A percentile compares a stretch with the other conserved stretches of the same genome.
Evolutionary conservation across 2,888 invertebrate genomes (phyloP).

Genomic region (Lutraria lutraria): DNA sequence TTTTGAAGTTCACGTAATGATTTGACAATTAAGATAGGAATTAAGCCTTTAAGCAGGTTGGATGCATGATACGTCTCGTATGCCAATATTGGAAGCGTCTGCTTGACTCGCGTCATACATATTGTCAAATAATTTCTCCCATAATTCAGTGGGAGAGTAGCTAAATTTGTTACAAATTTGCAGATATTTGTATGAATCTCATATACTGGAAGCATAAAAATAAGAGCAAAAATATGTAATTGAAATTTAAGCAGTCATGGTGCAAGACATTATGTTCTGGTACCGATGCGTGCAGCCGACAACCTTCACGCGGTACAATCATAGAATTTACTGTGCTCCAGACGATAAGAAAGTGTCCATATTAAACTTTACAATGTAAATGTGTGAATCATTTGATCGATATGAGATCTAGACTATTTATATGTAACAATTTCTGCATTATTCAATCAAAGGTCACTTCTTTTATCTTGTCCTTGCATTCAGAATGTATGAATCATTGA

Average conservation of each 20-base stretch:
- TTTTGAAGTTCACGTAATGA: constrained; percentile 8
- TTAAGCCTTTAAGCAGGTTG: not conserved
- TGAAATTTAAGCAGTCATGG: constrained; percentile 15
- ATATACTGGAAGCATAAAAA: not conserved
- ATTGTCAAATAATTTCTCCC: not conserved
- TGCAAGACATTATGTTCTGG: not conserved
- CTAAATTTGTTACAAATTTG: not conserved
- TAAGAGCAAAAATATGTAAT: not conserved
- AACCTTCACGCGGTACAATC: not conserved
- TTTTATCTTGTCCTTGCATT: not conserved
- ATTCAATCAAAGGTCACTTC: not conserved
- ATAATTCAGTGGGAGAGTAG: not conserved
- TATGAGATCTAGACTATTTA: not conserved
- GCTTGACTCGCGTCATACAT: not conserved
- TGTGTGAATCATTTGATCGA: not conserved
- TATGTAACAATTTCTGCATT: not conserved
- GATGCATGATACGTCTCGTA: not conserved
- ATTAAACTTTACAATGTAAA: not conserved
- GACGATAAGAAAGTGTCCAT: not conserved
- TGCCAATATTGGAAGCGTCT: not conserved
- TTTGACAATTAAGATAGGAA: not conserved
- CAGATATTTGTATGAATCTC: not conserved
- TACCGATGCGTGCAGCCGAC: not conserved
- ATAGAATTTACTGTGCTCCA: not conserved
- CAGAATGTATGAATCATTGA: not conserved